Base-by-base conservation (phyloP, 2,113 vertebrate genomes). In the Verasper variegatus region DNA sequence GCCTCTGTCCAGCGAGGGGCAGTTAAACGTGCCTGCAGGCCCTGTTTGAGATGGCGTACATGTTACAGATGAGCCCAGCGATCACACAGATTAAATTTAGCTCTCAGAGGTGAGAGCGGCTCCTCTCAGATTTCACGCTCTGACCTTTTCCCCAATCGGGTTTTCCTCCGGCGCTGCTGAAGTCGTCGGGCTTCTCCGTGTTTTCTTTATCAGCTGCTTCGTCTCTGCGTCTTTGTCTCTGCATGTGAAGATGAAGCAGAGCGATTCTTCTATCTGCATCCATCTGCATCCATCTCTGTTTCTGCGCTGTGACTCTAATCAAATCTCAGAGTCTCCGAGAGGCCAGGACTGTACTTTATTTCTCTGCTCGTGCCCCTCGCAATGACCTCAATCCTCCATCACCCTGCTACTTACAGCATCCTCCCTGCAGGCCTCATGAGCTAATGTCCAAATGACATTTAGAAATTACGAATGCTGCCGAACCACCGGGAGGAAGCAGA, bases 371-470 rank as follows among this genome's bases (percentile, higher is more conserved):
- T 74, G 69, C 74, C 64, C 72, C 70, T 71, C 63, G 26, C 15
- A 8, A 0, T 71, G 64, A 63, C 78, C 64, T 70, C 68, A 60
- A 76, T 73, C 72, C 40, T 73, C 83, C 80, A 80, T 82, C 82
- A 73, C 61, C 26, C 35, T 21, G 18, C 23, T 52, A 14, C 57
- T 78, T 13, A 18, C 37, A 74, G 71, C 83, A 47, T 89, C 80
- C 84, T 72, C 82, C 74, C 84, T 52, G 65, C 40, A 42, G 80
- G 61, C 68, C 74, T 69, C 21, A 6, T 49, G 68, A 72, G 62
- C 77, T 80, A 84, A 88, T 80, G 86, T 65, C 67, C 78, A 86
- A 63, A 86, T 89, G 86, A 87, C 90, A 87, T 92, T 92, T 88
- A 62, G 57, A 82, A 82, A 80, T 78, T 35, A 81, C 62, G 45